Conservation (phyloP, 92 coral and sea anemone genomes). For the Paramuricea clavata region DNA sequence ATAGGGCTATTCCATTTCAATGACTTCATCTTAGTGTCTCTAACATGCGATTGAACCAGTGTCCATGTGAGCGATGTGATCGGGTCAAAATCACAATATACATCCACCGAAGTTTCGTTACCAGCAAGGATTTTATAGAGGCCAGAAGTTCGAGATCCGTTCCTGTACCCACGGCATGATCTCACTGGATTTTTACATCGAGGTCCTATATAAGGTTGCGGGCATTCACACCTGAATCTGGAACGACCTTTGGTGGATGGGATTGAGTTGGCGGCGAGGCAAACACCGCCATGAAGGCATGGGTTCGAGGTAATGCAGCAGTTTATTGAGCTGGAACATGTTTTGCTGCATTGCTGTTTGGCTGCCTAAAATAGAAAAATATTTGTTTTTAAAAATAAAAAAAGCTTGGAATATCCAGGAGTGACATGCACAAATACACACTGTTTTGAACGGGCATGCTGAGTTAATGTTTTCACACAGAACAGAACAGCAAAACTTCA, state of each 20-base stretch:
- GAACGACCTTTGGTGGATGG: background rate
- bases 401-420: too few relatives aligned
- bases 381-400: too few relatives aligned
- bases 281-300: background rate
- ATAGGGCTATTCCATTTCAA: background rate
- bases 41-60: constrained; percentile 1
- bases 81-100: background rate
- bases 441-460: too few relatives aligned
- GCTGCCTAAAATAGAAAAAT: background rate
- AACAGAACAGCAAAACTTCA: too few relatives aligned
- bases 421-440: too few relatives aligned
- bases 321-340: background rate
- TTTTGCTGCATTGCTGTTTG: background rate
- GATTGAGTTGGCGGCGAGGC: background rate
- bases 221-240: background rate
- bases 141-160: background rate
- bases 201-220: background rate
- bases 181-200: background rate
- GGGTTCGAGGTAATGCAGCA: constrained; percentile 19
- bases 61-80: constrained; percentile 12
- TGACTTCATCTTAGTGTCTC: background rate
- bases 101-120: background rate
- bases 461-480: too few relatives aligned
- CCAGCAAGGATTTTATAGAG: background rate
- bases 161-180: constrained; percentile 17